These are phyloP conservation scores for Branchellion lobata DNA, from an alignment of 2,888 invertebrate species.

Conservation along the genomic window DNA sequence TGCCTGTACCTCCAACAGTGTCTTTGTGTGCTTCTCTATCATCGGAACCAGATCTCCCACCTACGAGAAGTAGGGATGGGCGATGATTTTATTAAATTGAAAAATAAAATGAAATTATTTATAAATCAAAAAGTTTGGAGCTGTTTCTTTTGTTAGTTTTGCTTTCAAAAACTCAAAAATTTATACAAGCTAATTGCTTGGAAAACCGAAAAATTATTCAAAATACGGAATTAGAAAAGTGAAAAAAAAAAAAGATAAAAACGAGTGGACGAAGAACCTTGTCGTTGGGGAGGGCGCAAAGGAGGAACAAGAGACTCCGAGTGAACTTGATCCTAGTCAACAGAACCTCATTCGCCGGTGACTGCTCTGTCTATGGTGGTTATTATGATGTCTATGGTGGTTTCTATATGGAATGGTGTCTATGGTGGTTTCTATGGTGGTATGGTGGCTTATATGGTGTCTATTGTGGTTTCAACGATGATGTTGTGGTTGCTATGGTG, in stretches of 20 bases:
- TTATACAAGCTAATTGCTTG: neutral
- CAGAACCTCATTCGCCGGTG: neutral
- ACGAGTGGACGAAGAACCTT: neutral
- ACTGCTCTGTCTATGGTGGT: no score
- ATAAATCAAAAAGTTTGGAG: no score
- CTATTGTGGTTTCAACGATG: no score
- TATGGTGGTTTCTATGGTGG: no score
- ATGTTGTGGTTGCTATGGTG: no score
- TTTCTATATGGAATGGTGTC: no score
- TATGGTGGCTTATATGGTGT: no score
- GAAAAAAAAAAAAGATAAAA: constrained; percentile 20
- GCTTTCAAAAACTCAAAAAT: neutral
- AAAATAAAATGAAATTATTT: no score
- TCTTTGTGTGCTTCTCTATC: neutral
- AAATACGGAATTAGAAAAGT: no score
- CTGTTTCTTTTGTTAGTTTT: no score
- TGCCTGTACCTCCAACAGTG: neutral
- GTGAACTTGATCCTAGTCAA: neutral
- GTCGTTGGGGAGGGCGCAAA: neutral
- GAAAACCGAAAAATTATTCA: neutral
- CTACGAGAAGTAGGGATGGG: neutral
- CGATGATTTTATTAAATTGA: no score
- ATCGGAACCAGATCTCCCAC: neutral
- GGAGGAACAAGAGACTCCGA: neutral
- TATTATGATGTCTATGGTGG: no score